Conservation (phyloP, 2,888 invertebrate species). For the Dichetophora obliterata region DNA sequence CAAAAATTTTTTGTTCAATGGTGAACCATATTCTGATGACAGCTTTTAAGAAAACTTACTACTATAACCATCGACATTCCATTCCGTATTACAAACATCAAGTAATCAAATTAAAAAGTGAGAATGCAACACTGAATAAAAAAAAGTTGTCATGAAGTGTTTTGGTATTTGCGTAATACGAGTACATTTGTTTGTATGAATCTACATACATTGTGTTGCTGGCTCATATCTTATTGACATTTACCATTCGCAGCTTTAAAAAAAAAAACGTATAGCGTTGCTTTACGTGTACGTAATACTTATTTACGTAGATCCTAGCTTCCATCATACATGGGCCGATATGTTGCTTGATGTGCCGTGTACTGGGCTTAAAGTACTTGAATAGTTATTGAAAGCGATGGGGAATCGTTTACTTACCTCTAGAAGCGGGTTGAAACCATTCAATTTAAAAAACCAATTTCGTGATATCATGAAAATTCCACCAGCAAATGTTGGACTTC, state of each 20-base stretch:
- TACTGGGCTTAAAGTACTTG: not conserved
- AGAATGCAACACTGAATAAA: too few species aligned
- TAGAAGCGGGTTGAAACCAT: slow-evolving; percentile 66
- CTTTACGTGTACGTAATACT: not conserved
- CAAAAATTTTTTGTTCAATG: too few species aligned
- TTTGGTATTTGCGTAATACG: too few species aligned
- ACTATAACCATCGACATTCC: too few species aligned
- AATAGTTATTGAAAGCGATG: slow-evolving; percentile 17
- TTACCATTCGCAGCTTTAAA: not conserved
- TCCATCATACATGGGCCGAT: not conserved
- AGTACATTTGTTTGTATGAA: not conserved
- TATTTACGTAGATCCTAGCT: not conserved
- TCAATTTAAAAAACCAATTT: slow-evolving; percentile 67
- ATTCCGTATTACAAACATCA: too few species aligned
- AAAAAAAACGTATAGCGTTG: not conserved
- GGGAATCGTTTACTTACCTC: slow-evolving; percentile 55
- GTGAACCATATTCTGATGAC: too few species aligned
- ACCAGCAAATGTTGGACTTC: slow-evolving; percentile 65
- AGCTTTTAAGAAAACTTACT: too few species aligned
- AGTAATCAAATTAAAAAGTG: too few species aligned
- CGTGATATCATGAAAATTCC: slow-evolving; percentile 68
- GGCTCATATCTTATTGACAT: not conserved
- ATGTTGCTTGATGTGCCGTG: not conserved
- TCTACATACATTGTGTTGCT: not conserved
- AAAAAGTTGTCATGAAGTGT: too few species aligned